Evolutionary conservation across 2,113 vertebrate species (phyloP).

Genomic region (Phylloscopus trochiloides): DNA sequence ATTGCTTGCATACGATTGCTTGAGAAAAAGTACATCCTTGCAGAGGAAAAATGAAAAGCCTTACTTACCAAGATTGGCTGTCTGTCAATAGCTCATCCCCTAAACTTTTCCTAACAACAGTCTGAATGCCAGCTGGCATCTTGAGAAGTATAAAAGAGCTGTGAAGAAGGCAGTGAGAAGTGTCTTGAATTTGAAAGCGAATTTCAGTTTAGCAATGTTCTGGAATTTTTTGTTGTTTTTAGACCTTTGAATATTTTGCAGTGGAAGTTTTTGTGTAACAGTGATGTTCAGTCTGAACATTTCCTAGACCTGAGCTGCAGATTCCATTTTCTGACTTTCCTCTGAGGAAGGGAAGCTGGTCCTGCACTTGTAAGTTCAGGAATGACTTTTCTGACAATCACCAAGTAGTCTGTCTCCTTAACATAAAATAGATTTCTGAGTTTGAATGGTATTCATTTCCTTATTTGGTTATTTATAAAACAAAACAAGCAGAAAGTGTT

Average conservation of each 20-base stretch:
- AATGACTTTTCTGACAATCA: neutral
- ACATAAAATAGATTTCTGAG: neutral
- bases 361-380: neutral
- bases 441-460: neutral
- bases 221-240: neutral
- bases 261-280: neutral
- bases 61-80: neutral
- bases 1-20: conserved; percentile 5
- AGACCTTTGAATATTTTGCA: neutral
- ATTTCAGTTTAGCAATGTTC: neutral
- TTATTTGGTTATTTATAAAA: neutral
- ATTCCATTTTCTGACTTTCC: neutral
- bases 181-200: conserved; percentile 11
- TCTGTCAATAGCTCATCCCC: conserved; percentile 17
- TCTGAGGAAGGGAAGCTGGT: neutral
- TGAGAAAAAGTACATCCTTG: neutral
- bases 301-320: neutral
- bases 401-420: neutral
- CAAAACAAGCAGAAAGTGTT: neutral
- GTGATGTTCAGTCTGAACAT: neutral
- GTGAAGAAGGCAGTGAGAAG: neutral
- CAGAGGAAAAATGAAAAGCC: conserved; percentile 33
- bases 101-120: neutral
- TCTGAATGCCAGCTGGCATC: conserved; percentile 15
- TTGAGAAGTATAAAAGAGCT: neutral